These are phyloP conservation scores for Himalopsyche tibetana DNA, from an alignment of 2,888 invertebrate species.

Conservation along the genomic window DNA sequence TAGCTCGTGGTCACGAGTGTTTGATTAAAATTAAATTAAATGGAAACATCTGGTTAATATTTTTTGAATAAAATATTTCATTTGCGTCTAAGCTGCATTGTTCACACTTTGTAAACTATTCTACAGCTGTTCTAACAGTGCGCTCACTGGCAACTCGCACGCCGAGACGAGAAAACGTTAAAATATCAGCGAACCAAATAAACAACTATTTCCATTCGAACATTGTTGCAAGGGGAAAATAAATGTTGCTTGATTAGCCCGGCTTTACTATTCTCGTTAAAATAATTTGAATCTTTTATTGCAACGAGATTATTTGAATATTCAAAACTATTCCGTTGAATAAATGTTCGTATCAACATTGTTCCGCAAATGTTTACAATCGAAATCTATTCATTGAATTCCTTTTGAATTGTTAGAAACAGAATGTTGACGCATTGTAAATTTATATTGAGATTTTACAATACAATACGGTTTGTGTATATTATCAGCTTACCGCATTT, in stretches of 20 bases:
- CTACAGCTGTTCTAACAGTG: neutral
- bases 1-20: no score
- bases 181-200: conserved; percentile 10
- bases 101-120: conserved; percentile 12
- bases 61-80: neutral
- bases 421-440: neutral
- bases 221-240: conserved; percentile 5
- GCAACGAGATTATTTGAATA: conserved; percentile 15
- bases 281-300: conserved; percentile 32
- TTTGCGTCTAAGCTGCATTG: neutral
- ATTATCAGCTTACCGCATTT: no score
- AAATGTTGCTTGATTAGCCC: conserved; percentile 19
- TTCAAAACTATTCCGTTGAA: conserved; percentile 12
- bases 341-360: conserved; percentile 25
- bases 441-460: neutral
- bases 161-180: conserved; percentile 12
- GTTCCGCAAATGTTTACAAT: neutral
- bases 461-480: no score
- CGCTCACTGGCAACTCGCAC: neutral
- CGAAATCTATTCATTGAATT: conserved; percentile 5
- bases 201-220: conserved; percentile 28
- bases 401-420: conserved; percentile 22
- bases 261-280: neutral
- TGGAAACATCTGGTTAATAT: no score
- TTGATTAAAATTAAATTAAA: no score